Evolutionary conservation across 2,888 invertebrate species (phyloP).

Genomic region (Rambutsinella grinnellia): DNA sequence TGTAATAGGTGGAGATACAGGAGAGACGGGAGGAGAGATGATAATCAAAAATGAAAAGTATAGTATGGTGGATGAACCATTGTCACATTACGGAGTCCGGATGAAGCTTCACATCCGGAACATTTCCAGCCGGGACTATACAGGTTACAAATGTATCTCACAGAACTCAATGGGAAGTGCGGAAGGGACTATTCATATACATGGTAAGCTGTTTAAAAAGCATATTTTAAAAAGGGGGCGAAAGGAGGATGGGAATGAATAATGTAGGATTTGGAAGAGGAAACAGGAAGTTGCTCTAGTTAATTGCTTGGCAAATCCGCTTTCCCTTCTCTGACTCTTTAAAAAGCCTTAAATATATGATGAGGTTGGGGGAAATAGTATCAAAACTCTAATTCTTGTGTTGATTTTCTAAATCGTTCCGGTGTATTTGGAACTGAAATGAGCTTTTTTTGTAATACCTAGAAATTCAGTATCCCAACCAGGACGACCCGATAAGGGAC

Average conservation of each 20-base stretch:
- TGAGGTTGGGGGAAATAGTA: too few species aligned
- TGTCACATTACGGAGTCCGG: constrained; percentile 64
- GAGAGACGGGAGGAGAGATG: constrained; percentile 94
- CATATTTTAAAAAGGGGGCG: background rate
- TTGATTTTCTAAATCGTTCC: background rate
- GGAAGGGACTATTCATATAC: constrained; percentile 88
- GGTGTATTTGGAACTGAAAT: background rate
- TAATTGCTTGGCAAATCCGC: background rate
- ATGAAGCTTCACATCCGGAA: constrained; percentile 64
- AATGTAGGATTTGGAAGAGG: too few species aligned
- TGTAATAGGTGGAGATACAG: too few species aligned
- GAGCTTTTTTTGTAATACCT: background rate
- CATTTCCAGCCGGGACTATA: constrained; percentile 45
- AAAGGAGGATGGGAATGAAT: background rate
- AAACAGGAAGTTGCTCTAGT: background rate
- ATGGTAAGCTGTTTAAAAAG: constrained; percentile 77
- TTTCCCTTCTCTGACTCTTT: too few species aligned
- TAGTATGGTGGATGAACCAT: constrained; percentile 77
- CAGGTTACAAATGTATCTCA: constrained; percentile 81
- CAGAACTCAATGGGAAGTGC: constrained; percentile 94
- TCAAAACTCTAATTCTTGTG: too few species aligned
- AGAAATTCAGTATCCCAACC: background rate
- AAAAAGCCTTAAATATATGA: too few species aligned
- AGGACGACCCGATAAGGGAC: constrained; percentile 28
- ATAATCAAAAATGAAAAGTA: constrained; percentile 90